A percentile compares a stretch with the other conserved stretches of the same genome.
Conservation (phyloP, 2,797 vertebrate species). For the Anas georgica region DNA sequence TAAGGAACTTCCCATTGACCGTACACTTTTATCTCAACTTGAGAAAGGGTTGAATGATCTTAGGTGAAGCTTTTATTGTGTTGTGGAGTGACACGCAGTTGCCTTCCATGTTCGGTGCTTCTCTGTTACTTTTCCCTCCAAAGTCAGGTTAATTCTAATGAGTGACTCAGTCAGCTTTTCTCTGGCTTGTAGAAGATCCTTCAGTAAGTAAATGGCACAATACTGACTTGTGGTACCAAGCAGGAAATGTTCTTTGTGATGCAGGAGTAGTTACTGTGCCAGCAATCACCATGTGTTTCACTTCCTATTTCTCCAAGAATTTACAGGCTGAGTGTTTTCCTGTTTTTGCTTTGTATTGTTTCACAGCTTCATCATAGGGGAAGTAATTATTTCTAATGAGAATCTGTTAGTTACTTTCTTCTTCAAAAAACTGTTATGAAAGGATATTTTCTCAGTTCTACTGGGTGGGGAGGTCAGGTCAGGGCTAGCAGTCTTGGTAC, state of each 20-base stretch:
- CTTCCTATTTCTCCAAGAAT: not conserved
- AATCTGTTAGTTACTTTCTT: not conserved
- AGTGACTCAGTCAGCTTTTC: not conserved
- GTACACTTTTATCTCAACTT: not conserved
- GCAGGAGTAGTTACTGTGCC: not conserved
- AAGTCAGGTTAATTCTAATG: not conserved
- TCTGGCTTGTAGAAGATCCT: not conserved
- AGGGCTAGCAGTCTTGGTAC: not conserved
- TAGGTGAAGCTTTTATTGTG: not conserved
- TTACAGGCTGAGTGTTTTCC: not conserved
- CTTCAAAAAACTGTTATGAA: not conserved
- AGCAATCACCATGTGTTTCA: not conserved
- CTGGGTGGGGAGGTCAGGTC: too few species aligned
- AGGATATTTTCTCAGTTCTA: not conserved
- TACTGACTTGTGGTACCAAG: not conserved
- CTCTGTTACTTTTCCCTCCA: not conserved
- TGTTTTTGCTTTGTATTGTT: not conserved
- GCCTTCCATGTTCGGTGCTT: not conserved
- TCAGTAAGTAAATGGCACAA: not conserved
- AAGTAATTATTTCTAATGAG: not conserved
- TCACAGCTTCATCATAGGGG: not conserved
- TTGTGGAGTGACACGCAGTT: not conserved
- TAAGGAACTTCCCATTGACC: not conserved
- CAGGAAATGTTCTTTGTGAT: not conserved
- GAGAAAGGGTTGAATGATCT: not conserved